Percentiles rank a stretch among this genome's conserved stretches.
phyloP scores from a whole-genome alignment of 1,140 invertebrate genomes.

The Cataglyphis hispanica region DNA sequence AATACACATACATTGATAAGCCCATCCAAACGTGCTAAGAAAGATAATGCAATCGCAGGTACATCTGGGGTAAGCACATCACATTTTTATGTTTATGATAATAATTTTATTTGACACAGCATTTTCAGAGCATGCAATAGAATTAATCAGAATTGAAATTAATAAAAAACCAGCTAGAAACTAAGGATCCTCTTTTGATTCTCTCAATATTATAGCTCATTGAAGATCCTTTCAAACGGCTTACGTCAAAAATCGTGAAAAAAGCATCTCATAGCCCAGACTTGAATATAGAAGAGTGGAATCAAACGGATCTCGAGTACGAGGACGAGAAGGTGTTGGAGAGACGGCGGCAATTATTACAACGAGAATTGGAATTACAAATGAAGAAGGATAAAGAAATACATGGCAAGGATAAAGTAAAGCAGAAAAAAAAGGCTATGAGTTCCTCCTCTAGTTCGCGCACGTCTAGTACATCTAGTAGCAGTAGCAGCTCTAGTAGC shows the following conservation, averaged over 20 bases:
- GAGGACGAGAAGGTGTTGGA: conserved; percentile 94
- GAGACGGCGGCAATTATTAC: conserved; percentile 91
- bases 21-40: conserved; percentile 91
- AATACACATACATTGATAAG: conserved; percentile 91
- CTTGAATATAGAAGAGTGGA: conserved; percentile 91
- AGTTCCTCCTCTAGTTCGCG: conserved; percentile 90
- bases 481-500: conserved; percentile 88
- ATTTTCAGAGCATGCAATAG: background rate
- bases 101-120: background rate
- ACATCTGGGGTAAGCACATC: conserved; percentile 80
- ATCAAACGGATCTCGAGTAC: conserved; percentile 93
- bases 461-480: conserved; percentile 88
- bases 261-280: conserved; percentile 89
- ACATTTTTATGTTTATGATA: conserved; percentile 5
- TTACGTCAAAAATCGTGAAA: conserved; percentile 89
- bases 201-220: conserved; percentile 82
- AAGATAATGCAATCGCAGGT: conserved; percentile 88
- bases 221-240: conserved; percentile 89
- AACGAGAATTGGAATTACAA: conserved; percentile 92
- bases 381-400: conserved; percentile 90
- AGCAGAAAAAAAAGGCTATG: conserved; percentile 88
- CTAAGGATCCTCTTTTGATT: conserved; percentile 21
- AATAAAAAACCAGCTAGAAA: background rate
- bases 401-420: conserved; percentile 85
- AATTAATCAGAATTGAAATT: conserved; percentile 9